Evolutionary conservation across 2,888 invertebrate genomes (phyloP).

Genomic region (Cecidostiba fungosa): DNA sequence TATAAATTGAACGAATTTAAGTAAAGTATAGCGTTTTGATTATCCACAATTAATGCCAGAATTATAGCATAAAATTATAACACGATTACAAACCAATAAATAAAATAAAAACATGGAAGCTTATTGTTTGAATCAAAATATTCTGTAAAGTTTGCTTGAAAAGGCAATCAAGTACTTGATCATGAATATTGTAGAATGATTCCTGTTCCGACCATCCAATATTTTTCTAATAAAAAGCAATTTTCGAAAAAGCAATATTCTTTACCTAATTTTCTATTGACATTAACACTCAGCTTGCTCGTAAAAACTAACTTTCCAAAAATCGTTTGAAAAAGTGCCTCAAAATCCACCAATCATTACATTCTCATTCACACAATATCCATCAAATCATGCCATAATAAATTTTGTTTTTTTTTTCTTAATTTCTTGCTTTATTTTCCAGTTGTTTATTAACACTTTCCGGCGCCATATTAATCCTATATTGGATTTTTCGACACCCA

Average conservation of each 20-base stretch:
- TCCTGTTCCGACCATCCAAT: constrained; percentile 46
- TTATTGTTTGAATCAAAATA: constrained; percentile 27
- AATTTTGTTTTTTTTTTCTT: constrained; percentile 50
- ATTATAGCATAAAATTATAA: neutral
- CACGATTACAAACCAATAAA: neutral
- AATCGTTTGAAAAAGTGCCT: constrained; percentile 44
- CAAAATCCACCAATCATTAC: constrained; percentile 38
- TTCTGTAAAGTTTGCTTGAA: constrained; percentile 48
- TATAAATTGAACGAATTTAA: neutral
- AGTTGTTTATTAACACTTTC: constrained; percentile 60
- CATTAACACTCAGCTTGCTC: constrained; percentile 20
- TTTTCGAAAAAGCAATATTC: constrained; percentile 51
- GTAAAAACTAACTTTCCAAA: neutral
- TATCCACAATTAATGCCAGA: constrained; percentile 20
- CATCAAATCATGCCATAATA: neutral
- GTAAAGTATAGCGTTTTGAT: neutral
- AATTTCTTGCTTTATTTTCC: constrained; percentile 58
- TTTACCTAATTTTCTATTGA: constrained; percentile 41
- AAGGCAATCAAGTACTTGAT: constrained; percentile 36
- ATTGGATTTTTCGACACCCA: constrained; percentile 51
- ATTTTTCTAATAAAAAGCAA: constrained; percentile 62
- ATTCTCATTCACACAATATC: neutral
- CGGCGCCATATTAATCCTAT: constrained; percentile 58
- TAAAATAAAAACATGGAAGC: constrained; percentile 1
- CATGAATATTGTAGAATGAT: constrained; percentile 49